A percentile compares a stretch with the other conserved stretches of the same genome.
Conservation (phyloP, 2,797 vertebrate genomes). For the Ceryle rudis region DNA sequence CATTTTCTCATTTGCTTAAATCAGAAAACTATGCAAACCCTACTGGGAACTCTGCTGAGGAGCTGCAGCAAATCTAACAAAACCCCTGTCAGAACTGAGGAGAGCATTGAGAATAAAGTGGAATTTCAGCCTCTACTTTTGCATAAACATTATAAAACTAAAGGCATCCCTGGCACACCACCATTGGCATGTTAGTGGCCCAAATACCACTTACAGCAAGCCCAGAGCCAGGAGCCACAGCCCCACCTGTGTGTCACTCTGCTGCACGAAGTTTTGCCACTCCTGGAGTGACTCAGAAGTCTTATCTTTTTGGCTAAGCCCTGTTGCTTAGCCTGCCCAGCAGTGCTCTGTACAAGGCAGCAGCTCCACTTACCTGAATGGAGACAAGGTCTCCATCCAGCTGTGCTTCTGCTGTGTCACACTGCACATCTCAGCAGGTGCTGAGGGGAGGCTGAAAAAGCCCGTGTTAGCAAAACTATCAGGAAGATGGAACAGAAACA, state of each 20-base stretch:
- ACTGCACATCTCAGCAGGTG: background rate
- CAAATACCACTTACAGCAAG: background rate
- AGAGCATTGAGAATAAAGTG: background rate
- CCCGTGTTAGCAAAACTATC: background rate
- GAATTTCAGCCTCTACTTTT: background rate
- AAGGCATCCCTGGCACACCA: background rate
- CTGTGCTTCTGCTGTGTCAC: background rate
- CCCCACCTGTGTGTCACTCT: background rate
- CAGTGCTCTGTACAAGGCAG: background rate
- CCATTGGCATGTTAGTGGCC: background rate
- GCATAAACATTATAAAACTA: background rate
- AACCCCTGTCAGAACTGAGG: background rate
- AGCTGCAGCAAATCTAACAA: background rate
- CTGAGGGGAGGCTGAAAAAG: background rate
- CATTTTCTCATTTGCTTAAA: background rate
- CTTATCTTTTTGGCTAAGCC: background rate
- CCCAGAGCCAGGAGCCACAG: background rate
- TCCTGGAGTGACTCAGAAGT: background rate
- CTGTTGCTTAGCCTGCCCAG: background rate
- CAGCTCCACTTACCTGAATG: background rate
- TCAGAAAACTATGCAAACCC: background rate
- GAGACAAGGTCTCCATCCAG: background rate
- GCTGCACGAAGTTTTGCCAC: background rate
- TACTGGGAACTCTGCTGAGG: background rate
- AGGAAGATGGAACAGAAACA: background rate